Evolutionary conservation across 2,797 vertebrate genomes (phyloP).

Genomic region (Tolypeutes matacus): DNA sequence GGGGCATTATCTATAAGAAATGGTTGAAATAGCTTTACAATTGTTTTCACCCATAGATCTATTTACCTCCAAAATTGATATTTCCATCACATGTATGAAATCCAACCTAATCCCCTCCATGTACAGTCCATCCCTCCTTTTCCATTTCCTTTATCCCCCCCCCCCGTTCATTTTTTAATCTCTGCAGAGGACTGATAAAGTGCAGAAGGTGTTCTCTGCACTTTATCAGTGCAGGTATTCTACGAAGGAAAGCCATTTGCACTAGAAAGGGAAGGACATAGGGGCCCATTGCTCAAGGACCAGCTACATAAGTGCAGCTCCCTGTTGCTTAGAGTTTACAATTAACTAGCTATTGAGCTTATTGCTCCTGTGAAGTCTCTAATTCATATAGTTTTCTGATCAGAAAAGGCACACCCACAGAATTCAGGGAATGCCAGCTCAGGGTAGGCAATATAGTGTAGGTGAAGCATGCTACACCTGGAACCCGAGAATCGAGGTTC

Average conservation of each 20-base stretch:
- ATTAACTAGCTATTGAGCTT: not conserved
- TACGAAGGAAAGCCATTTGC: not conserved
- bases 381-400: not conserved
- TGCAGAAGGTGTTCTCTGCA: too few relatives aligned
- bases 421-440: not conserved
- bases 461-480: not conserved
- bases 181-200: not conserved
- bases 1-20: not conserved
- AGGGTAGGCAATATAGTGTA: not conserved
- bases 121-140: not conserved
- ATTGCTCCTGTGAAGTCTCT: not conserved
- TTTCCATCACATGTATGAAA: slow-evolving; percentile 27
- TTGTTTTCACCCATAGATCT: slow-evolving; percentile 27
- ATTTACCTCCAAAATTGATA: not conserved
- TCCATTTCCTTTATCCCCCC: slow-evolving; percentile 24
- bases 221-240: not conserved
- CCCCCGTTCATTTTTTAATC: not conserved
- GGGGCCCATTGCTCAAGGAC: not conserved
- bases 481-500: not conserved
- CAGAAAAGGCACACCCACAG: not conserved
- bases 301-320: not conserved
- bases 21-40: not conserved
- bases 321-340: not conserved
- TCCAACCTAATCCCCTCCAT: not conserved
- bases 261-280: not conserved